A percentile compares a stretch with the other conserved stretches of the same genome.
Conservation (phyloP, 2,797 vertebrate genomes). For the Danio aesculapii region DNA sequence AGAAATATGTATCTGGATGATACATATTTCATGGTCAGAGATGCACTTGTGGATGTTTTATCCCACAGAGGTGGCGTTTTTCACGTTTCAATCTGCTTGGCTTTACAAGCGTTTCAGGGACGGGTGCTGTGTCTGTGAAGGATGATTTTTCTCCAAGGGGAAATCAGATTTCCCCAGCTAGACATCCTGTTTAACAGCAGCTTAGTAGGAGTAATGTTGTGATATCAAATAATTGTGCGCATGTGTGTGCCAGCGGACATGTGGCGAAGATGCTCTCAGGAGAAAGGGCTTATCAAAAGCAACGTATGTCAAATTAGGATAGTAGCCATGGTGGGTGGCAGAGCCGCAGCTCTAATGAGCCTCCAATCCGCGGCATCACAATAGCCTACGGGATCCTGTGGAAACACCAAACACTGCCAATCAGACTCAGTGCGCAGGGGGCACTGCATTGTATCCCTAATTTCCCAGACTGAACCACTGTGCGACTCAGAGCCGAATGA, state of each 20-base stretch:
- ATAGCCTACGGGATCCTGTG: conserved; percentile 35
- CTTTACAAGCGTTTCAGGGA: conserved; percentile 70
- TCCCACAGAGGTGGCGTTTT: conserved; percentile 69
- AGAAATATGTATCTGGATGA: conserved; percentile 55
- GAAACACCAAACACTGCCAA: conserved; percentile 52
- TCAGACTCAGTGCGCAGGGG: conserved; percentile 44
- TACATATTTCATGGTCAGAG: conserved; percentile 57
- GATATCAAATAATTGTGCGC: conserved; percentile 49
- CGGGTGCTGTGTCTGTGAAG: conserved; percentile 63
- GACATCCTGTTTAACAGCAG: conserved; percentile 66
- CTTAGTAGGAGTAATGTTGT: conserved; percentile 69
- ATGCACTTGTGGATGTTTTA: conserved; percentile 56
- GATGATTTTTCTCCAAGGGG: conserved; percentile 73
- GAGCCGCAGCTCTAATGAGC: conserved; percentile 60
- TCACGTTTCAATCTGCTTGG: conserved; percentile 77
- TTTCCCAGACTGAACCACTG: conserved; percentile 18
- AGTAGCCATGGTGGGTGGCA: conserved; percentile 56
- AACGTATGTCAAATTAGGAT: conserved; percentile 66
- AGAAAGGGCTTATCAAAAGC: conserved; percentile 63
- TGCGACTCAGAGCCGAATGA: background rate
- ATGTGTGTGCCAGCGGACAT: conserved; percentile 35
- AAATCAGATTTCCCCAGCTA: conserved; percentile 71
- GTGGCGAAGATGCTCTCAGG: conserved; percentile 50
- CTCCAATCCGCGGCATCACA: conserved; percentile 50
- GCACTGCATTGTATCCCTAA: conserved; percentile 32